Conservation (phyloP, 2,113 vertebrate genomes). For the Gobius niger region DNA sequence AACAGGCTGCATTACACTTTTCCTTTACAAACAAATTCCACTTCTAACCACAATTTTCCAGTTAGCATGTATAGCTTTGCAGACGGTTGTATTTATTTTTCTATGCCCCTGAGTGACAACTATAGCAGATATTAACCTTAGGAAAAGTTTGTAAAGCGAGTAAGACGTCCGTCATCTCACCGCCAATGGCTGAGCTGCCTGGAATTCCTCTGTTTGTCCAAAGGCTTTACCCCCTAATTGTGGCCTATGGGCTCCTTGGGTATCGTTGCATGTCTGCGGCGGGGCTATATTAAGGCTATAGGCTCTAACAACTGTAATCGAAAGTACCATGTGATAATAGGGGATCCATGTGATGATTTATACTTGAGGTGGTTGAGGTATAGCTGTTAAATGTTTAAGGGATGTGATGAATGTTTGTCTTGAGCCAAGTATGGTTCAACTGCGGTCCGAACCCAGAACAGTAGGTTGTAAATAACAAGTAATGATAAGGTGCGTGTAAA, state of each 20-base stretch:
- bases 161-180: conserved; percentile 30
- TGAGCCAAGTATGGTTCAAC: background rate
- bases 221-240: conserved; percentile 64
- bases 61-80: background rate
- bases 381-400: background rate
- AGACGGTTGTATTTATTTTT: background rate
- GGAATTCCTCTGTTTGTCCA: conserved; percentile 53
- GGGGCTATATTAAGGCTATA: conserved; percentile 58
- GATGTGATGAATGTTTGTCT: background rate
- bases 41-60: background rate
- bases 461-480: conserved; percentile 26
- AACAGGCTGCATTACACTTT: background rate
- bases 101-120: conserved; percentile 8
- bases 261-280: conserved; percentile 58
- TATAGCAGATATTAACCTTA: conserved; percentile 8
- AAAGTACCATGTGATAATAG: conserved; percentile 34
- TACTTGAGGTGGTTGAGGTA: conserved; percentile 23
- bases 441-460: conserved; percentile 4
- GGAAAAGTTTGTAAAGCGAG: conserved; percentile 32
- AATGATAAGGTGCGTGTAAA: conserved; percentile 16
- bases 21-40: background rate
- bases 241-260: conserved; percentile 36
- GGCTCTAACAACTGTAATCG: conserved; percentile 39
- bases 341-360: conserved; percentile 34
- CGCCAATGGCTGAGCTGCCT: conserved; percentile 40